Evolutionary conservation across 2,888 invertebrate genomes (phyloP).

Genomic region (Myopa tessellatipennis): DNA sequence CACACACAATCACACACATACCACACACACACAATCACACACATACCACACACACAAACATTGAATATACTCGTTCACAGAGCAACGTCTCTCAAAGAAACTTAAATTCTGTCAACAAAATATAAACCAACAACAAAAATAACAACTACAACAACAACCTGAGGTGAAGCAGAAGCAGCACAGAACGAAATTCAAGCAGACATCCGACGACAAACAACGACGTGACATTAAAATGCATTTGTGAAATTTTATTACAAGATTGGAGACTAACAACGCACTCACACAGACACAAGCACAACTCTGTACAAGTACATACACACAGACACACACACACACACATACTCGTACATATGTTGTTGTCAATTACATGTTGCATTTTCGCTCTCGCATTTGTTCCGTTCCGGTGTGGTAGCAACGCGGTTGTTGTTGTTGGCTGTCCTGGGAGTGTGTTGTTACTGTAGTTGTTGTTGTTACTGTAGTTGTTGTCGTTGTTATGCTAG

Average conservation of each 20-base stretch:
- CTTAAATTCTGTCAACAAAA: too few relatives aligned
- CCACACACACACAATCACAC: background rate
- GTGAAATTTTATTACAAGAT: too few relatives aligned
- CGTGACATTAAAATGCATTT: too few relatives aligned
- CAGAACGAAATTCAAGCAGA: too few relatives aligned
- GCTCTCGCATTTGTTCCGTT: too few relatives aligned
- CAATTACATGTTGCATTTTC: conserved; percentile 6
- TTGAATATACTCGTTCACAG: too few relatives aligned
- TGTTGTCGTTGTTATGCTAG: background rate
- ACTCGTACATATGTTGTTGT: background rate
- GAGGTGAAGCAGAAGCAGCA: too few relatives aligned
- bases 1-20: background rate
- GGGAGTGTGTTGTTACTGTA: background rate
- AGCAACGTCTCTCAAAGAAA: too few relatives aligned
- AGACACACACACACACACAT: background rate
- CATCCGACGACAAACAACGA: too few relatives aligned
- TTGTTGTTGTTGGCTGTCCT: background rate
- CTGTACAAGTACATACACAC: background rate
- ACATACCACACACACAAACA: background rate
- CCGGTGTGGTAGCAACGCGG: too few relatives aligned
- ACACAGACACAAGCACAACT: background rate
- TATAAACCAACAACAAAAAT: too few relatives aligned
- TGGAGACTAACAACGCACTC: background rate
- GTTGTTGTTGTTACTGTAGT: background rate
- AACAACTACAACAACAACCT: too few relatives aligned